phyloP scores from a whole-genome alignment of 2,797 vertebrate species.

The Morus bassanus region DNA sequence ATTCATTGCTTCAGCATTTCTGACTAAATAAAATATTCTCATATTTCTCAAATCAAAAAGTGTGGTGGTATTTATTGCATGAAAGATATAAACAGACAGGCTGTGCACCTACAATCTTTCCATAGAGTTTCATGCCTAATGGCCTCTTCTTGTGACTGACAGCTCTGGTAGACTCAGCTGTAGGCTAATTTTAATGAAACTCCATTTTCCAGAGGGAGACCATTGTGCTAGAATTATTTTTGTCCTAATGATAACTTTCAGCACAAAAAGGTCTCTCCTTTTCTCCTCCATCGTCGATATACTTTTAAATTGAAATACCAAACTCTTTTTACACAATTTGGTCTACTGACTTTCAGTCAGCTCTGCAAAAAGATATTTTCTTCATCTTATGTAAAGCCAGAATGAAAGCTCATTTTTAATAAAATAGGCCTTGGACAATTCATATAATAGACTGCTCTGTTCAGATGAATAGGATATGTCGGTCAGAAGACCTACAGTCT shows the following conservation, averaged over 20 bases:
- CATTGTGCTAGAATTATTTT: conserved; percentile 17
- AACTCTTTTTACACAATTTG: conserved; percentile 14
- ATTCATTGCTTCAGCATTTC: not conserved
- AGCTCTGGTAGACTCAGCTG: conserved; percentile 7
- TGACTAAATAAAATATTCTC: not conserved
- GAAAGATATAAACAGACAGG: not conserved
- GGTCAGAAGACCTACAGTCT: not conserved
- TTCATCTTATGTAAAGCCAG: conserved; percentile 27
- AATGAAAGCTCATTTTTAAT: conserved; percentile 12
- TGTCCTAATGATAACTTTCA: conserved; percentile 25
- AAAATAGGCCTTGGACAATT: conserved; percentile 27
- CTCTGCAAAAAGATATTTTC: conserved; percentile 32
- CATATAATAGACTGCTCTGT: not conserved
- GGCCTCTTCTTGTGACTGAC: conserved; percentile 31
- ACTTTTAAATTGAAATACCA: conserved; percentile 29
- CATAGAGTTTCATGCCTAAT: not conserved
- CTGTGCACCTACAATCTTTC: not conserved
- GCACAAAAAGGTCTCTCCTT: conserved; percentile 18
- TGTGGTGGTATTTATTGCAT: not conserved
- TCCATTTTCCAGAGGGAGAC: not conserved
- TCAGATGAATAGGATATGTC: not conserved
- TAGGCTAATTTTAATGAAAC: conserved; percentile 46
- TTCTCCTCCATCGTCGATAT: conserved; percentile 4
- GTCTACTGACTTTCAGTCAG: conserved; percentile 22
- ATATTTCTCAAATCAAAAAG: not conserved